phyloP scores from a whole-genome alignment of 2,888 invertebrate genomes.

The Spatulosminthurus flaviceps region DNA sequence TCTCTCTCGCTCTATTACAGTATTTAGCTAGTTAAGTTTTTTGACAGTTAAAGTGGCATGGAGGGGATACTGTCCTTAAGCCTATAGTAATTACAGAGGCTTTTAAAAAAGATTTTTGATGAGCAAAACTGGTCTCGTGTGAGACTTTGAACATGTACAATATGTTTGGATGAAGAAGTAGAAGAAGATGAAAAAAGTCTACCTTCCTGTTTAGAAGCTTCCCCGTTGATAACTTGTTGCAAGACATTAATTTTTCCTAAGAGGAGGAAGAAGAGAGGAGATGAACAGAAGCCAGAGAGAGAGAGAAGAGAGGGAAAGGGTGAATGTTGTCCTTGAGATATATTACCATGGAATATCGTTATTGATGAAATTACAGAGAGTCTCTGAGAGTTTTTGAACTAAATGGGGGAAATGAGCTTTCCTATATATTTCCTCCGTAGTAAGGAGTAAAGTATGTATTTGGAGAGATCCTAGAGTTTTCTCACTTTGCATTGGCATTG shows the following conservation, averaged over 20 bases:
- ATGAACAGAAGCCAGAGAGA: constrained; percentile 23
- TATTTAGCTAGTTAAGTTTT: neutral
- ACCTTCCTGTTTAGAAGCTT: neutral
- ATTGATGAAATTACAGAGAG: constrained; percentile 40
- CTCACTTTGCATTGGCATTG: neutral
- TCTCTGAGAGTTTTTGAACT: constrained; percentile 30
- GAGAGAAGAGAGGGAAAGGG: neutral
- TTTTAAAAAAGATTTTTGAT: constrained; percentile 1
- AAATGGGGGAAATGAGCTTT: constrained; percentile 33
- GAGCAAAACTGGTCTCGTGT: neutral
- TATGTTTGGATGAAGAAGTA: neutral
- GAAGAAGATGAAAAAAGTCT: too few relatives aligned
- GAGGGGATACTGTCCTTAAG: neutral
- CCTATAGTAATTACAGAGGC: too few relatives aligned
- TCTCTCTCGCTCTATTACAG: neutral
- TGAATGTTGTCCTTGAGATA: constrained; percentile 2
- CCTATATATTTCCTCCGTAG: neutral
- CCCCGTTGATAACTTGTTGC: neutral
- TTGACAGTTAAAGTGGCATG: constrained; percentile 2
- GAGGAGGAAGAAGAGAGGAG: too few relatives aligned
- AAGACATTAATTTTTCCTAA: neutral
- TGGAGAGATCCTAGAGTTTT: too few relatives aligned
- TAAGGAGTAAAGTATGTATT: neutral
- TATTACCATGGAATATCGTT: constrained; percentile 37
- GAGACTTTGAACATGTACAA: neutral